These are phyloP conservation scores for Rhea pennata DNA, from an alignment of 2,113 vertebrate genomes.

Conservation along the genomic window DNA sequence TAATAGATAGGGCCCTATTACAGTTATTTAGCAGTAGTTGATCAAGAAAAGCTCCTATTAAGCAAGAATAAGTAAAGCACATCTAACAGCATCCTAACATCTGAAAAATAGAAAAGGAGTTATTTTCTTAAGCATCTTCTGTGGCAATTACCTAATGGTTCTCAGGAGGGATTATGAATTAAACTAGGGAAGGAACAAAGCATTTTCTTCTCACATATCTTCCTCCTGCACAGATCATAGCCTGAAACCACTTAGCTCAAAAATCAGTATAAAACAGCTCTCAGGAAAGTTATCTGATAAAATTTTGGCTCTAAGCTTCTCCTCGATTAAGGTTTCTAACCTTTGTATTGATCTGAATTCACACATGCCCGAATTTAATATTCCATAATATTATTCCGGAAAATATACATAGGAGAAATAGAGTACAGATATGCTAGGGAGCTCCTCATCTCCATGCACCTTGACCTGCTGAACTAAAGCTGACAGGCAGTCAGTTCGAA, in stretches of 20 bases:
- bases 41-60: not conserved
- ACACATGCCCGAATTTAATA: not conserved
- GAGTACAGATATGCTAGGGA: not conserved
- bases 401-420: not conserved
- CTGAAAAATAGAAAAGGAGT: not conserved
- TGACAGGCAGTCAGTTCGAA: conserved; percentile 71
- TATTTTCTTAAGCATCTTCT: conserved; percentile 11
- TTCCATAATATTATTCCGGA: not conserved
- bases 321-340: not conserved
- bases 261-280: not conserved
- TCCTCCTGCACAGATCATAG: not conserved
- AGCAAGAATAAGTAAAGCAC: not conserved
- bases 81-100: not conserved
- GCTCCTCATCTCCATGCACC: conserved; percentile 26
- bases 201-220: not conserved
- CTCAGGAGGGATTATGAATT: not conserved
- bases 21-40: not conserved
- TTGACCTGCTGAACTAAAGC: conserved; percentile 81
- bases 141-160: not conserved
- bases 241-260: not conserved
- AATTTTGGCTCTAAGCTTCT: not conserved
- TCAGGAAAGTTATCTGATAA: not conserved
- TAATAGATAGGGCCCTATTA: not conserved
- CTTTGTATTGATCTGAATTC: not conserved
- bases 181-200: not conserved